phyloP scores from a whole-genome alignment of 2,888 invertebrate species.

The Corythucha ciliata region DNA sequence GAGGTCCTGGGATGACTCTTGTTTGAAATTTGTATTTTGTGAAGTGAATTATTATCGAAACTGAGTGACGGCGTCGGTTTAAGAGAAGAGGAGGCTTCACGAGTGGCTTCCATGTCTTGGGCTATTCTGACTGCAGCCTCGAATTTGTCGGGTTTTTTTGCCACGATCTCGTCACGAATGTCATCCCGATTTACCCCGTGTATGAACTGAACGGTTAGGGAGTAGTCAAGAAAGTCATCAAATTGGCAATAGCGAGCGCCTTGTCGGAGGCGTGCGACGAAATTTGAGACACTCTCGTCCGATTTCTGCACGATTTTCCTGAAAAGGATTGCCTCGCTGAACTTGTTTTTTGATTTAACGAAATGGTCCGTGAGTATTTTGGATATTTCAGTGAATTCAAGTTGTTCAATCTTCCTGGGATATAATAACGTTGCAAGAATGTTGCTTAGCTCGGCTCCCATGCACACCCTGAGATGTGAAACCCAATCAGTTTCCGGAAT shows the following conservation, averaged over 20 bases:
- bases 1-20: no score
- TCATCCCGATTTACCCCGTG: background rate
- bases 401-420: no score
- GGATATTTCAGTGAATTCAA: background rate
- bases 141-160: background rate
- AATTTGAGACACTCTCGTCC: background rate
- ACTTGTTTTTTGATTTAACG: constrained; percentile 5
- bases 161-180: background rate
- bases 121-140: background rate
- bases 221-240: constrained; percentile 1
- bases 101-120: background rate
- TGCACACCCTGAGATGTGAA: constrained; percentile 6
- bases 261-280: background rate
- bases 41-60: no score
- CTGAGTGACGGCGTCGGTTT: no score
- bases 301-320: constrained; percentile 1
- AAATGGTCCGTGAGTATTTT: background rate
- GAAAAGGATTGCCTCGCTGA: constrained; percentile 13
- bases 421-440: no score
- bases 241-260: constrained; percentile 7
- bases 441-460: background rate
- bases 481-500: constrained; percentile 1
- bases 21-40: no score
- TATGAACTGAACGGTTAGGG: background rate
- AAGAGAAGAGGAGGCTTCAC: background rate